Conservation (phyloP, 23 tunicate species). For the Botrylloides violaceus region DNA sequence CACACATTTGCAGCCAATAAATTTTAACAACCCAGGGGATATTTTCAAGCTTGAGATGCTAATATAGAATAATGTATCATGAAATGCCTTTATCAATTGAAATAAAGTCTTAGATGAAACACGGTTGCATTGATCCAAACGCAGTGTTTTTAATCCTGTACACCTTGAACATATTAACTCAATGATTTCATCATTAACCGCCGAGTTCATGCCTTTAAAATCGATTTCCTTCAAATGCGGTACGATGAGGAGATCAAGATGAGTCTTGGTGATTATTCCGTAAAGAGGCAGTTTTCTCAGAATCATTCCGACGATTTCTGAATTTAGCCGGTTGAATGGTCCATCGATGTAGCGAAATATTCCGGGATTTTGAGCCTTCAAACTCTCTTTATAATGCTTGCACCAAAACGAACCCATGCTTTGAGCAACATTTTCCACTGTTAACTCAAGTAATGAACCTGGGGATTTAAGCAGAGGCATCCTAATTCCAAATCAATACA, state of each 20-base stretch:
- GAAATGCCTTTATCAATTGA: conserved; percentile 14
- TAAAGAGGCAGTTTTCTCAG: background rate
- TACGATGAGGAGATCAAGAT: conserved; percentile 35
- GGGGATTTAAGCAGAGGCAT: too few relatives aligned
- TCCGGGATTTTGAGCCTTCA: conserved; percentile 5
- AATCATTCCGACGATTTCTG: background rate
- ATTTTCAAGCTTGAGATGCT: conserved; percentile 1
- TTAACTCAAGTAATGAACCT: too few relatives aligned
- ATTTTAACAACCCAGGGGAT: conserved; percentile 3
- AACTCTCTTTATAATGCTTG: conserved; percentile 25
- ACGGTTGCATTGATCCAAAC: conserved; percentile 16
- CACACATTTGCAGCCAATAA: conserved; percentile 12
- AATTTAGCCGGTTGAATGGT: conserved; percentile 24
- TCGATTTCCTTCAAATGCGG: conserved; percentile 25
- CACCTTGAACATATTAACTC: conserved; percentile 24
- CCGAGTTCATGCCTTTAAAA: conserved; percentile 1
- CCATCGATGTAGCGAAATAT: conserved; percentile 27
- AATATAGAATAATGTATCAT: background rate
- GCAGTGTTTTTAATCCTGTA: background rate
- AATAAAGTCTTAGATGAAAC: conserved; percentile 4
- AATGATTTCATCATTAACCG: conserved; percentile 21
- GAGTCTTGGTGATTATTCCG: conserved; percentile 4
- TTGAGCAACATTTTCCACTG: conserved; percentile 6
- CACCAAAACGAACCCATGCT: conserved; percentile 40
- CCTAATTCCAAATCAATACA: too few relatives aligned